phyloP scores from a whole-genome alignment of 2,888 invertebrate species.

The Lydus trimaculatus region DNA sequence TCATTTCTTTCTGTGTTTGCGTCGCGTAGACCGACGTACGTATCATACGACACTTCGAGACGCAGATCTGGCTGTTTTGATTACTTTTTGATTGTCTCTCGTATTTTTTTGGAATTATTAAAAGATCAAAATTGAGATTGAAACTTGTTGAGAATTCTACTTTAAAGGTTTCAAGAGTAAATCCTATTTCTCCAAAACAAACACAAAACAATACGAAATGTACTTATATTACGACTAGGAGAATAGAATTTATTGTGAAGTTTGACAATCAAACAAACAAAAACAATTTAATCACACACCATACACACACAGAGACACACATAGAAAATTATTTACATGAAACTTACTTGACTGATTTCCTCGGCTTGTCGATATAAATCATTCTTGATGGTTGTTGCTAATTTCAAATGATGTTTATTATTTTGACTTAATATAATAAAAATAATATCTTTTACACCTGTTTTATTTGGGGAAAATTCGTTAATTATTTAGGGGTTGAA shows the following conservation, averaged over 20 bases:
- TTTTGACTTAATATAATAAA: conserved; percentile 72
- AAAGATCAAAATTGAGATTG: not conserved
- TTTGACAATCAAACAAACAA: not conserved
- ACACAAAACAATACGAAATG: not conserved
- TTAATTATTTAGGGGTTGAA: not conserved
- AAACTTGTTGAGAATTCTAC: conserved; percentile 1
- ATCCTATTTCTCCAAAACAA: not conserved
- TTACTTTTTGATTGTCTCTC: too few relatives aligned
- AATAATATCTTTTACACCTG: conserved; percentile 67
- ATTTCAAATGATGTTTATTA: conserved; percentile 69
- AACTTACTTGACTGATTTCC: conserved; percentile 38
- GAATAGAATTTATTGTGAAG: not conserved
- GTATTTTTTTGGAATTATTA: too few relatives aligned
- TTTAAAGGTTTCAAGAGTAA: not conserved
- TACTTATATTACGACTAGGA: not conserved
- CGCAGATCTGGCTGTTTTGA: too few relatives aligned
- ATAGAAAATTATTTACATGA: not conserved
- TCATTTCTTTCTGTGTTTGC: too few relatives aligned
- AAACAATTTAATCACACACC: not conserved
- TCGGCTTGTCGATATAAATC: conserved; percentile 67
- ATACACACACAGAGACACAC: not conserved
- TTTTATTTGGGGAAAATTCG: conserved; percentile 43
- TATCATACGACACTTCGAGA: too few relatives aligned
- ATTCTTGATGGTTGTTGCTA: conserved; percentile 65
- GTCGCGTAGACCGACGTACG: too few relatives aligned